Evolutionary conservation across 1,140 invertebrate species (phyloP).

Genomic region (Portunus trituberculatus): DNA sequence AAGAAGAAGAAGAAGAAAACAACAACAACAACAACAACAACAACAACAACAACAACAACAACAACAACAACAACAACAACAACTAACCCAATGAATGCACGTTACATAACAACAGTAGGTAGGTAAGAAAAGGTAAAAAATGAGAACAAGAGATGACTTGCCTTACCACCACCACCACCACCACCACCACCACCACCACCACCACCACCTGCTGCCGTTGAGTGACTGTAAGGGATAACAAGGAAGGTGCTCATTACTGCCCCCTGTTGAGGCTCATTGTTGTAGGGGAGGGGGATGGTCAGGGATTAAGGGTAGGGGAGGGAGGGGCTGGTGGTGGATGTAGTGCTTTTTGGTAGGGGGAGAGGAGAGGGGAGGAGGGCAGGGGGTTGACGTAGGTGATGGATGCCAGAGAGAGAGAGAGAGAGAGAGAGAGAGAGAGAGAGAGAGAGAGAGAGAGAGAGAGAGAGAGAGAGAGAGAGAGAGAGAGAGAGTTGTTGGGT

Average conservation of each 20-base stretch:
- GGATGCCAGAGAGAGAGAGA: too few relatives aligned
- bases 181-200: background rate
- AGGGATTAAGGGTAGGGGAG: background rate
- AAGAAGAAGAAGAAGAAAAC: background rate
- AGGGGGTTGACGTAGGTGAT: background rate
- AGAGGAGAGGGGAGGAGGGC: background rate
- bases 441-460: too few relatives aligned
- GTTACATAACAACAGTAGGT: too few relatives aligned
- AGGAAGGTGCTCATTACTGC: conserved; percentile 9
- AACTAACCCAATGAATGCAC: too few relatives aligned
- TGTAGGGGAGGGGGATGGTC: background rate
- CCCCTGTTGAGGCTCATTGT: background rate
- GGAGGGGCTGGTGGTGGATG: background rate
- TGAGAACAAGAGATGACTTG: too few relatives aligned
- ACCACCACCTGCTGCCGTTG: conserved; percentile 5
- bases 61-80: too few relatives aligned
- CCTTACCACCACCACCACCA: background rate
- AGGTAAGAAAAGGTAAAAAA: too few relatives aligned
- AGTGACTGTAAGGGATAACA: background rate
- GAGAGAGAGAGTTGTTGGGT: too few relatives aligned
- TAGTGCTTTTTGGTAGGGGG: background rate
- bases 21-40: background rate
- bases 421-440: too few relatives aligned
- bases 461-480: too few relatives aligned
- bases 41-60: too few relatives aligned